phyloP scores from a whole-genome alignment of 2,888 invertebrate species.

The Pandemis cinnamomeana region DNA sequence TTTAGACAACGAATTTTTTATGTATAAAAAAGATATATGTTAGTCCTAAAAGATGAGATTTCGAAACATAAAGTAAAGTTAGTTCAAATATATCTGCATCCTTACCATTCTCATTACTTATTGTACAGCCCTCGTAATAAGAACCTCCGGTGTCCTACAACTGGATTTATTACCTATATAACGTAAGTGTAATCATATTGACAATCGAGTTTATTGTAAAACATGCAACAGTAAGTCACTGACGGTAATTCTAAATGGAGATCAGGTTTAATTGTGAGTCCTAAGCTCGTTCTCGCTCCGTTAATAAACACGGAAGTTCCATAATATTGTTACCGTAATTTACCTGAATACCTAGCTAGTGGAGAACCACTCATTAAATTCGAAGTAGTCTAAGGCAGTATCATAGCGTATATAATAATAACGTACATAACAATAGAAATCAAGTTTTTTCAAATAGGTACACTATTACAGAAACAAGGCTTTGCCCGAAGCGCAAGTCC shows the following conservation, averaged over 20 bases:
- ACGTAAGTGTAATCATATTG: conserved; percentile 29
- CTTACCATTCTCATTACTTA: too few species aligned
- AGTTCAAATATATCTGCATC: too few species aligned
- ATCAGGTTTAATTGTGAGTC: conserved; percentile 19
- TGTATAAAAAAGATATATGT: too few species aligned
- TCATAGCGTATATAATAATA: conserved; percentile 7
- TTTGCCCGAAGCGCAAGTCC: conserved; percentile 18
- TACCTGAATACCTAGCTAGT: neutral
- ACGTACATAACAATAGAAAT: conserved; percentile 24
- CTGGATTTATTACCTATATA: conserved; percentile 32
- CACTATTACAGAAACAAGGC: conserved; percentile 23
- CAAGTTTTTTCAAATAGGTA: conserved; percentile 14
- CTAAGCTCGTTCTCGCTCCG: conserved; percentile 18
- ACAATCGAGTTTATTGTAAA: conserved; percentile 28
- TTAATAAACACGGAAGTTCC: neutral
- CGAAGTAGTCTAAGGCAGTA: conserved; percentile 32
- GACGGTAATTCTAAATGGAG: conserved; percentile 13
- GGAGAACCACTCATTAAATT: conserved; percentile 24
- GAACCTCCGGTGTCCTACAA: conserved; percentile 38
- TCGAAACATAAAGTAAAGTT: too few species aligned
- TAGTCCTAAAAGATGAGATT: too few species aligned
- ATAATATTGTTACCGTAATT: conserved; percentile 9
- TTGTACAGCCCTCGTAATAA: neutral
- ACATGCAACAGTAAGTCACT: conserved; percentile 32
- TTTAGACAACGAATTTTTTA: too few species aligned